Evolutionary conservation across 2,888 invertebrate genomes (phyloP).

Genomic region (Drosophila hamatofila): DNA sequence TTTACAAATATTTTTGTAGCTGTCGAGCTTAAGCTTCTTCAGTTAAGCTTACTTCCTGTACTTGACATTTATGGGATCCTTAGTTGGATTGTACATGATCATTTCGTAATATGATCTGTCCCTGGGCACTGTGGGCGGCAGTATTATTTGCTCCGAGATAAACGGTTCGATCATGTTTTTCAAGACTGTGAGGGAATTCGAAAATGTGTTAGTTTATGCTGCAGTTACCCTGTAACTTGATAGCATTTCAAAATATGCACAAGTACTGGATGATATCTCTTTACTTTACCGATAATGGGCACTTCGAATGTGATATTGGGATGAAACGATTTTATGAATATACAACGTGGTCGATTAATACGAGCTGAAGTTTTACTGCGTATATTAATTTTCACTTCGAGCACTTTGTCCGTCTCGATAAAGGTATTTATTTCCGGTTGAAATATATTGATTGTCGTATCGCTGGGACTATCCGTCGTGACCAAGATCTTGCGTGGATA

Average conservation of each 20-base stretch:
- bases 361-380: slow-evolving; percentile 25
- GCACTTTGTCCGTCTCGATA: slow-evolving; percentile 62
- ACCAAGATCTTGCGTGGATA: slow-evolving; percentile 64
- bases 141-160: slow-evolving; percentile 32
- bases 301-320: slow-evolving; percentile 77
- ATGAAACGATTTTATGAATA: slow-evolving; percentile 71
- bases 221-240: neutral
- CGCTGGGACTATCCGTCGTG: slow-evolving; percentile 69
- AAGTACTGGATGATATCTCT: neutral
- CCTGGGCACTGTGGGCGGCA: slow-evolving; percentile 57
- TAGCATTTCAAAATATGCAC: neutral
- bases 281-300: slow-evolving; percentile 73
- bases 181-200: slow-evolving; percentile 25
- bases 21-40: neutral
- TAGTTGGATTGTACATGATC: slow-evolving; percentile 67
- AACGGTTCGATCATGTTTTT: slow-evolving; percentile 21
- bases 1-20: neutral
- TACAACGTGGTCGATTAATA: slow-evolving; percentile 69
- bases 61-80: slow-evolving; percentile 35
- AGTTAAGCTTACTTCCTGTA: slow-evolving; percentile 37
- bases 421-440: slow-evolving; percentile 50
- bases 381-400: slow-evolving; percentile 62
- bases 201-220: neutral
- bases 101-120: slow-evolving; percentile 69
- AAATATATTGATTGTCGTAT: slow-evolving; percentile 44